Base-by-base conservation (phyloP, 2,888 invertebrate species). In the Muscina levida region DNA sequence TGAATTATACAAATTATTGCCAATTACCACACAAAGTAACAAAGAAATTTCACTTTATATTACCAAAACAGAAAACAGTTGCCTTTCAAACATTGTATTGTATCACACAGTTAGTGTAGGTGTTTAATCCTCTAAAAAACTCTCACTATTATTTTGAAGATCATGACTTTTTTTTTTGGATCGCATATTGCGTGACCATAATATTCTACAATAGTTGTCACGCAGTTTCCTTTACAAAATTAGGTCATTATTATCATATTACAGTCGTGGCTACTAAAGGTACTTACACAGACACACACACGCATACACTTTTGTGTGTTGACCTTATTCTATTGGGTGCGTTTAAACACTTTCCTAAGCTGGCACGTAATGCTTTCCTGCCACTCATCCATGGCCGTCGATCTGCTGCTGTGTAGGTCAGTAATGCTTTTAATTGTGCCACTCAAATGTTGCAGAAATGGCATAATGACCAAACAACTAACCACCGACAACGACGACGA, bases 391-490 rank as follows among this genome's bases (percentile, higher is more conserved):
- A 31, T 31, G 31, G 31, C n/a, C n/a, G 31, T n/a, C 53, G n/a
- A 1, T 19, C 53, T 22, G 53, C 11, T 17, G 10, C 15, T 59
- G 73, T 81, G 56, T 77, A 81, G 81, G 81, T 81, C 81, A 81
- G 71, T 81, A 74, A 74, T 77, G 53, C 68, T 66, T 68, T n/a
- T 67, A 71, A 71, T 77, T 19, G 44, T 65, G 56, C 48, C 51
- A 76, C n/a, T n/a, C 62, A 70, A 37, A 11, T 42, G 57, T 2
- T n/a, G 31, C 19, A 57, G 44, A 59, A 46, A 71, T 53, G 42
- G 31, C 31, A 31, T n/a, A n/a, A n/a, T n/a, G n/a, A 31, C 31
- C 37, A 57, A 26, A 44, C 15, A 17, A 42, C 19, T 4, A 37
- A 17, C 62, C 62, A 62, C 10, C 31, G 3, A n/a, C n/a, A n/a